These are phyloP conservation scores for Drosophila subpulchrella DNA, from an alignment of 1,140 invertebrate genomes.

Conservation along the genomic window DNA sequence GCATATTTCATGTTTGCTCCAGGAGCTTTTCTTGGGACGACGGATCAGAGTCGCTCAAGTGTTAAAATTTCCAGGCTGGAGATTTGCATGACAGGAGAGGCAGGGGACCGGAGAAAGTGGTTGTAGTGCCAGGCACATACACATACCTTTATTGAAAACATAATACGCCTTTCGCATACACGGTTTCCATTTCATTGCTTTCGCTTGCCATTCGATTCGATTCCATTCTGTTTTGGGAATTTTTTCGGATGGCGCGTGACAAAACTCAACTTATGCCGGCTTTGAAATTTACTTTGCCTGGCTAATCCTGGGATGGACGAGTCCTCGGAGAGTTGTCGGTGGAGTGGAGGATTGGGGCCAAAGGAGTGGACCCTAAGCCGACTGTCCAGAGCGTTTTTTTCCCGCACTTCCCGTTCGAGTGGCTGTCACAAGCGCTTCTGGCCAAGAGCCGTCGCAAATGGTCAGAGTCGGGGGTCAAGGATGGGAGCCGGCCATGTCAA, in stretches of 20 bases:
- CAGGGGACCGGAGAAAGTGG: slow-evolving; percentile 15
- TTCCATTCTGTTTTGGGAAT: slow-evolving; percentile 42
- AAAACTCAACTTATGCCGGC: slow-evolving; percentile 75
- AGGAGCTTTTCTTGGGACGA: slow-evolving; percentile 47
- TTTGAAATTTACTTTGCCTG: slow-evolving; percentile 56
- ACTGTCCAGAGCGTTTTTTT: slow-evolving; percentile 57
- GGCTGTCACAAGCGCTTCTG: slow-evolving; percentile 55
- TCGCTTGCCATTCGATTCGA: slow-evolving; percentile 27
- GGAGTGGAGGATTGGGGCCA: background rate
- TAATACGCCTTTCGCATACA: slow-evolving; percentile 61
- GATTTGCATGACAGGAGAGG: slow-evolving; percentile 66
- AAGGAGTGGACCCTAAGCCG: slow-evolving; percentile 43
- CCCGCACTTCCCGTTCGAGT: slow-evolving; percentile 17
- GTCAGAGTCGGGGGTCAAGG: slow-evolving; percentile 35
- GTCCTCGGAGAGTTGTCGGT: slow-evolving; percentile 13
- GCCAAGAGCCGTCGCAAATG: slow-evolving; percentile 41
- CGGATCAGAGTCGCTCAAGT: slow-evolving; percentile 71
- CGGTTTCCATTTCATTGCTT: slow-evolving; percentile 48
- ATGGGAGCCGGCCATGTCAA: slow-evolving; percentile 38
- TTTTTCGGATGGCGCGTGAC: slow-evolving; percentile 54
- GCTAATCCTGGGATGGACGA: slow-evolving; percentile 59
- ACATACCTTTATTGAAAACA: slow-evolving; percentile 74
- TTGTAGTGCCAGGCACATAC: slow-evolving; percentile 21
- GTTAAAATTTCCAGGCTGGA: slow-evolving; percentile 70
- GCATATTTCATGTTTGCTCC: slow-evolving; percentile 77